These are phyloP conservation scores for Lophotis ruficrista DNA, from an alignment of 2,113 vertebrate species.

Conservation along the genomic window DNA sequence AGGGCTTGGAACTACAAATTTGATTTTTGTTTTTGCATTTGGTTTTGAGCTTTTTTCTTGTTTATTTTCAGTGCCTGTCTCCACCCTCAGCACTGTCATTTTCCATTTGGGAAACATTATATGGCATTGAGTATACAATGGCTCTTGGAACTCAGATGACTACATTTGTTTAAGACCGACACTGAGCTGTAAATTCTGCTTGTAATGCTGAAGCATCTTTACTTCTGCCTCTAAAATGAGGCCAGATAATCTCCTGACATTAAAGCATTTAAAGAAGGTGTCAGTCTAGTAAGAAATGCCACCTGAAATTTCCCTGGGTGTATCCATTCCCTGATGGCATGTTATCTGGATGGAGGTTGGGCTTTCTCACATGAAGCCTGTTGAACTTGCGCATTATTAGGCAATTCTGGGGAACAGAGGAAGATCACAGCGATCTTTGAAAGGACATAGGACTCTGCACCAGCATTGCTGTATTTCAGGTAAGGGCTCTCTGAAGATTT, in stretches of 20 bases:
- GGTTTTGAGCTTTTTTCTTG: neutral
- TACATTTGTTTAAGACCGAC: neutral
- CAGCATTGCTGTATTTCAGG: neutral
- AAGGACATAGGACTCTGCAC: neutral
- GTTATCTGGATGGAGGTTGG: neutral
- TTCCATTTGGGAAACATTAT: neutral
- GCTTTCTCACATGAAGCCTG: neutral
- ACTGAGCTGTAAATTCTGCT: neutral
- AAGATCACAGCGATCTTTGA: neutral
- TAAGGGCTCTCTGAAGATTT: neutral
- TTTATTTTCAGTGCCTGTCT: neutral
- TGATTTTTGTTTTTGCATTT: neutral
- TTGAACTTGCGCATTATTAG: neutral
- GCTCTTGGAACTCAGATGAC: neutral
- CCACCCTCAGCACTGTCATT: neutral
- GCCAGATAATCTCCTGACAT: neutral
- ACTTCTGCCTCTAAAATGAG: neutral
- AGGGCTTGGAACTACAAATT: neutral
- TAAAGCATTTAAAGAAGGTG: neutral
- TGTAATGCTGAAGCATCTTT: neutral
- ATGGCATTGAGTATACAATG: neutral
- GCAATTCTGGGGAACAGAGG: neutral
- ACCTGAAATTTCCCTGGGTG: neutral
- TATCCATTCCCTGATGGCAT: neutral
- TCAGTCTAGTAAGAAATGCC: neutral